Percentiles rank a stretch among this genome's conserved stretches.
Evolutionary conservation across 2,797 vertebrate species (phyloP).

Genomic region (Clarias pachynema): DNA sequence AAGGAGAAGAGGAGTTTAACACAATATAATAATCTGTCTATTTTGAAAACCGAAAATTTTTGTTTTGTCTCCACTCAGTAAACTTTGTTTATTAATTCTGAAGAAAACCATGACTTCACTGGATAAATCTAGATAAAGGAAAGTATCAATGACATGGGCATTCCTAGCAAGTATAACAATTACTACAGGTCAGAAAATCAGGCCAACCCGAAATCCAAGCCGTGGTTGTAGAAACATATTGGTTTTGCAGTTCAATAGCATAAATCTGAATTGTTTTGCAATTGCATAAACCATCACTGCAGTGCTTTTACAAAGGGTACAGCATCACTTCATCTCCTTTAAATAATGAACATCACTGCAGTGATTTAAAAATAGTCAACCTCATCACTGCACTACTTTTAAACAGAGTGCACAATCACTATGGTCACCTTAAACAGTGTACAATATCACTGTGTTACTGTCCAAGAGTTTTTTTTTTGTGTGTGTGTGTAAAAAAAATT

Average conservation of each 20-base stretch:
- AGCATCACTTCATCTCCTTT: not conserved
- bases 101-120: not conserved
- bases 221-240: constrained; percentile 1
- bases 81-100: not conserved
- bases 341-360: not conserved
- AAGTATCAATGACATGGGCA: constrained; percentile 15
- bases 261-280: constrained; percentile 8
- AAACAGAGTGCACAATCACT: not conserved
- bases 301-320: not conserved
- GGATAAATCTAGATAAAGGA: not conserved
- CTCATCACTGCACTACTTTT: not conserved
- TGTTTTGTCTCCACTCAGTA: not conserved
- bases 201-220: constrained; percentile 19
- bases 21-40: not conserved
- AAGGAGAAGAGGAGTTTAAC: not conserved
- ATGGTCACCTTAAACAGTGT: not conserved
- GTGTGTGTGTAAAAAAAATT: no score
- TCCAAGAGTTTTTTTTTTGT: no score
- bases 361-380: not conserved
- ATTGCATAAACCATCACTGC: not conserved
- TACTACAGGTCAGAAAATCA: constrained; percentile 26
- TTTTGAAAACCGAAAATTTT: not conserved
- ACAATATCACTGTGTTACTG: not conserved
- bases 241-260: constrained; percentile 1
- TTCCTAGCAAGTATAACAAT: constrained; percentile 14